Evolutionary conservation across 1,140 invertebrate species (phyloP), one percentile per base, ranked within the genome.

Genomic region (honey bee (Apis mellifera)): DNA sequence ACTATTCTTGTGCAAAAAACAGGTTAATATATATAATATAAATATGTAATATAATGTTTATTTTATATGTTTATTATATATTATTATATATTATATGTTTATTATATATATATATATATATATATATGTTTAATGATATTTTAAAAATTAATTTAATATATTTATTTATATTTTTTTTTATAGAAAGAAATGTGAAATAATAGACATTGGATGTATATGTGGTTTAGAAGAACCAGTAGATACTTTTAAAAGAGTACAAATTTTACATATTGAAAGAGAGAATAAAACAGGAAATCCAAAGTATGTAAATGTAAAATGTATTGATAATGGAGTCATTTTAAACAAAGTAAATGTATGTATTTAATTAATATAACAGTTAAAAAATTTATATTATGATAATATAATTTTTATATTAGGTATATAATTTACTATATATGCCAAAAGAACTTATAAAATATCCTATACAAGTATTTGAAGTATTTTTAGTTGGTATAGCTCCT

Each of bases 401-500:
- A 7, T 70, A 26, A 70, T 83, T 81, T 85, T 77, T 75, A 66
- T 81, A 78, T 26, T 55, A 93, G 92, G 86, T 84, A 17, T 74
- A 79, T 66, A 76, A 73, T 17, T 84, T 94, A 17, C 83, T 92
- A 65, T 82, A 93, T 52, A 77, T 94, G 1, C 90, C 91, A 26
- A 81, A 92, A 60, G 82, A 93, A 75, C 84, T 94, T 42, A 55
- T 68, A 12, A 82, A 90, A 42, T 80, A 80, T 59, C 88, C 89
- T 59, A 77, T 87, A 0, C 85, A 92, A 68, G 88, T 92, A n/a
- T 59, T 93, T 0, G 93, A 94, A 82, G 79, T 93, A 74, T 93
- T 91, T 84, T 66, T 94, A 68, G 71, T 84, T 65, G 86, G 84
- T 60, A 82, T 94, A 74, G 69, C 76, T 32, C 93, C 93, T 32